A percentile compares a stretch with the other conserved stretches of the same genome.
Conservation (phyloP, 2,113 vertebrate genomes). For the Phocoena phocoena region DNA sequence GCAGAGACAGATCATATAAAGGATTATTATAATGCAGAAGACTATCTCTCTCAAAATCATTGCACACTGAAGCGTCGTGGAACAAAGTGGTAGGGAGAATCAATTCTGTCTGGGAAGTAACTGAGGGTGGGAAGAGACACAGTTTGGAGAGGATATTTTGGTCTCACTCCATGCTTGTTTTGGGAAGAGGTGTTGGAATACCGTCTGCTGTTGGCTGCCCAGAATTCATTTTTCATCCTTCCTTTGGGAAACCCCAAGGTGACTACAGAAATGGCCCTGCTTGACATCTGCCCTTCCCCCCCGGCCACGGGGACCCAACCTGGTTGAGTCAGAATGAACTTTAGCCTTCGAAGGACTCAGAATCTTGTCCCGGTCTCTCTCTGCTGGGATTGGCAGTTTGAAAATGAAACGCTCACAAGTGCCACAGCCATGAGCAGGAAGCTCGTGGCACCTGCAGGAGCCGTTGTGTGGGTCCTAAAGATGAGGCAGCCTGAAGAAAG, state of each 20-base stretch:
- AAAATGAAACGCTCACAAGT: not conserved
- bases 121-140: not conserved
- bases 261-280: not conserved
- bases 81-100: not conserved
- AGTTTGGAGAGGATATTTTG: not conserved
- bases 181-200: not conserved
- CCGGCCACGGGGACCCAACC: not conserved
- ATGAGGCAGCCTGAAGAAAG: not conserved
- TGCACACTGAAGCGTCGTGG: not conserved
- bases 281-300: not conserved
- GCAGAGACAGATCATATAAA: not conserved
- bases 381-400: not conserved
- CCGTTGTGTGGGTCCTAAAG: not conserved
- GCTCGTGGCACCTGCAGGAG: not conserved
- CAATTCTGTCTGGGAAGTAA: not conserved
- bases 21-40: not conserved
- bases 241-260: not conserved
- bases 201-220: not conserved
- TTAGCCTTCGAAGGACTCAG: not conserved
- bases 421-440: not conserved
- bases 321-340: not conserved
- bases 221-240: not conserved
- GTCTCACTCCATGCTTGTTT: not conserved
- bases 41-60: not conserved
- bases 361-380: not conserved